Conservation (phyloP, 2,797 vertebrate species). For the Knipowitschia caucasica region DNA sequence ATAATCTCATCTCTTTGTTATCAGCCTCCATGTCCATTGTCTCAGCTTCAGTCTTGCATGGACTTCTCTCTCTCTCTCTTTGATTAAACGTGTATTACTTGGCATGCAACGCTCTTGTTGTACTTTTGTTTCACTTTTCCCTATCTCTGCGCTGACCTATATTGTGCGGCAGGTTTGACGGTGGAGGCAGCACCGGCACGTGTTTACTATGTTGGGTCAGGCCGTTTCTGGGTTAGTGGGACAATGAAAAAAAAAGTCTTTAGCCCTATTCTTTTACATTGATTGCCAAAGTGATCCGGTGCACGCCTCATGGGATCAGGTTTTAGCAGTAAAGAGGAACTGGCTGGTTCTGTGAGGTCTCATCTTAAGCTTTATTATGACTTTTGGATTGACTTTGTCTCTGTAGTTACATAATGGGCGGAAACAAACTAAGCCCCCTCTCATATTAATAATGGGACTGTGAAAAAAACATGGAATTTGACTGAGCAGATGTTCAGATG, state of each 20-base stretch:
- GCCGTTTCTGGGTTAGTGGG: constrained; percentile 78
- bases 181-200: constrained; percentile 39
- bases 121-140: constrained; percentile 20
- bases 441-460: constrained; percentile 40
- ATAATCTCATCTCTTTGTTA: constrained; percentile 57
- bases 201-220: constrained; percentile 50
- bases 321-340: constrained; percentile 19
- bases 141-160: constrained; percentile 60
- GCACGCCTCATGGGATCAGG: constrained; percentile 30
- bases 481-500: constrained; percentile 28
- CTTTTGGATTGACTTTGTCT: not conserved
- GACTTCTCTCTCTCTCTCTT: constrained; percentile 47
- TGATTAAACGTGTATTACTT: constrained; percentile 38
- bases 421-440: no score
- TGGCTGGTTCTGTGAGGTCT: not conserved
- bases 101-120: constrained; percentile 1
- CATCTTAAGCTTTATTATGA: not conserved
- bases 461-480: constrained; percentile 12
- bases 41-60: constrained; percentile 34
- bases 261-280: constrained; percentile 26
- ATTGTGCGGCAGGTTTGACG: constrained; percentile 47
- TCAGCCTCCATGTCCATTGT: constrained; percentile 46
- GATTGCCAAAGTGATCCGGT: constrained; percentile 41
- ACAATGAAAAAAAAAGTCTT: constrained; percentile 55
- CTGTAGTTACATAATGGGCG: constrained; percentile 44